phyloP scores from a whole-genome alignment of 2,113 vertebrate species.

The Carassius carassius region DNA sequence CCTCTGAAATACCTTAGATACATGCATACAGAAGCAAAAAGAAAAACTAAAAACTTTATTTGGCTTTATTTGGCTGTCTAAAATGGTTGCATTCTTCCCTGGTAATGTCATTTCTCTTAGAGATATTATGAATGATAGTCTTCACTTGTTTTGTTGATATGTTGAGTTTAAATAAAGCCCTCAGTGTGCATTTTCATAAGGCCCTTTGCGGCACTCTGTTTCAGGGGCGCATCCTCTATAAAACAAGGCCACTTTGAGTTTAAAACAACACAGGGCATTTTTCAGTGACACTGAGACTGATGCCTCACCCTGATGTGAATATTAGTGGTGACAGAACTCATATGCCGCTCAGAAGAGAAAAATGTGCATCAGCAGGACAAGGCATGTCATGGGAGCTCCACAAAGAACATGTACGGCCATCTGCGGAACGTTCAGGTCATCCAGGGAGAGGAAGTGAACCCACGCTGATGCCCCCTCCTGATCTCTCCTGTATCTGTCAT shows the following conservation, averaged over 20 bases:
- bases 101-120: constrained; percentile 25
- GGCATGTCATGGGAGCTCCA: constrained; percentile 10
- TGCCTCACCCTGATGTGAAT: constrained; percentile 45
- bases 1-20: neutral
- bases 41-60: neutral
- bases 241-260: constrained; percentile 49
- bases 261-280: constrained; percentile 50
- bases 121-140: constrained; percentile 38
- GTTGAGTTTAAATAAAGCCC: constrained; percentile 27
- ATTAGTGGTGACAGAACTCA: constrained; percentile 45
- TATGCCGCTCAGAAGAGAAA: constrained; percentile 35
- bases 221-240: constrained; percentile 31
- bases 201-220: neutral
- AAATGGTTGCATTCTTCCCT: constrained; percentile 37
- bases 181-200: neutral
- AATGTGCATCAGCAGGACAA: constrained; percentile 28
- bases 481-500: constrained; percentile 16
- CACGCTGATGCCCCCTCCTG: neutral
- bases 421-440: constrained; percentile 32
- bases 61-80: constrained; percentile 29
- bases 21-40: neutral
- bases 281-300: constrained; percentile 44
- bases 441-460: constrained; percentile 31
- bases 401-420: constrained; percentile 34
- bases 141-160: constrained; percentile 31